These are phyloP conservation scores for Phaedon cochleariae DNA, from an alignment of 2,888 invertebrate genomes.

Conservation along the genomic window DNA sequence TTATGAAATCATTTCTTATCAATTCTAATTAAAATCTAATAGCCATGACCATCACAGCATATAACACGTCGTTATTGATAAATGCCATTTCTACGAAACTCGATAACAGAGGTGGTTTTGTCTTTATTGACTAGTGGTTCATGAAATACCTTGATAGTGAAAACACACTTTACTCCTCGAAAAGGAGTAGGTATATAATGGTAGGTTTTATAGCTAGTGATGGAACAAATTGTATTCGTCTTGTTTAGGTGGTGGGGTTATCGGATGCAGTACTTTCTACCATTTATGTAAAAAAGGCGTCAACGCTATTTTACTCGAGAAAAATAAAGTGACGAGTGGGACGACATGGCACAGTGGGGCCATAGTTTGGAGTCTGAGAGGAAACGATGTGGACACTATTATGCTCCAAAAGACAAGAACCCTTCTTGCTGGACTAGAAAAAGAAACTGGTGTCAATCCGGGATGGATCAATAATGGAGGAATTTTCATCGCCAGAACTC, in stretches of 20 bases:
- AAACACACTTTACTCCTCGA: too few species aligned
- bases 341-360: conserved; percentile 50
- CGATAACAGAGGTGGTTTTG: too few species aligned
- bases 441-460: conserved; percentile 82
- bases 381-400: conserved; percentile 86
- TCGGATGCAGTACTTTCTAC: conserved; percentile 48
- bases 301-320: conserved; percentile 45
- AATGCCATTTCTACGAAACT: too few species aligned
- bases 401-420: conserved; percentile 75
- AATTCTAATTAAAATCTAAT: too few species aligned
- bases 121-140: too few species aligned
- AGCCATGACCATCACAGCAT: too few species aligned
- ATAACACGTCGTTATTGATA: too few species aligned
- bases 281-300: conserved; percentile 47
- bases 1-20: too few species aligned
- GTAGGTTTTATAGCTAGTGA: too few species aligned
- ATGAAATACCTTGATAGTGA: too few species aligned
- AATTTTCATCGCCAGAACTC: conserved; percentile 81
- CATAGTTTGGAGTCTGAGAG: conserved; percentile 68
- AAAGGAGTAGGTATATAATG: too few species aligned
- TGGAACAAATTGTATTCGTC: too few species aligned
- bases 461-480: conserved; percentile 93
- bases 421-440: conserved; percentile 74
- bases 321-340: conserved; percentile 46
- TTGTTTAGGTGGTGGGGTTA: conserved; percentile 47